Base-by-base conservation (phyloP, 1,140 invertebrate genomes). In the Pachypeltis micranthus region DNA sequence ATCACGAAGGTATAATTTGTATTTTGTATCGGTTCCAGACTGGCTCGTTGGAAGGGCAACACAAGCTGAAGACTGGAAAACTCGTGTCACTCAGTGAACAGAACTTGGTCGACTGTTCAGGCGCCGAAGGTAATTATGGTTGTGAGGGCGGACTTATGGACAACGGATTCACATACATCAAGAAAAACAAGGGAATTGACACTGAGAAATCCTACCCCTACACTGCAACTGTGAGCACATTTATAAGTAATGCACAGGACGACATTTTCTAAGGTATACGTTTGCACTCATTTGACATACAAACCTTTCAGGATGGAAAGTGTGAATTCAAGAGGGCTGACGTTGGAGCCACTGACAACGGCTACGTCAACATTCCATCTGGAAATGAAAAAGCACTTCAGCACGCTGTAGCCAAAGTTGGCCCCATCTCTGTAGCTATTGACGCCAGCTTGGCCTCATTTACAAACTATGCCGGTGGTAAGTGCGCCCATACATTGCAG, bases 121-220 rank as follows among this genome's bases (percentile, higher is more conserved):
- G 71, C 0, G 82, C 81, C 63, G 94, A 89, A 71, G 94, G 93
- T 14, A 98, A 99, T 77, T 83, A 95, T 73, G 96, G 96, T 44
- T 99, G 96, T 76, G 85, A 91, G 68, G 95, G 95, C 68, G 95
- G 95, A 63, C 77, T 96, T 19, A 96, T 96, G 92, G 91, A 96
- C 76, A 79, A 88, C 67, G 90, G 90, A 51, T 94, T 96, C 79
- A 77, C 85, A 67, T 99, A 98, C 75, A 85, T 99, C 68, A 91
- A 86, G 74, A 84, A 87, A 44, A 98, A 98, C 72, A 77, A 81
- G 10, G 90, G 86, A 2, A 79, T 99, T 65, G 95, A 99, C 74
- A 98, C 93, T 2, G 96, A 98, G 76, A 77, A 80, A 26, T 82
- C 81, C n/a, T 96, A 96, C 73, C 88, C 91, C 0, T 97, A 96